A percentile compares a stretch with the other conserved stretches of the same genome.
phyloP scores from a whole-genome alignment of 2,888 invertebrate genomes.

The Saturnia pavonia region DNA sequence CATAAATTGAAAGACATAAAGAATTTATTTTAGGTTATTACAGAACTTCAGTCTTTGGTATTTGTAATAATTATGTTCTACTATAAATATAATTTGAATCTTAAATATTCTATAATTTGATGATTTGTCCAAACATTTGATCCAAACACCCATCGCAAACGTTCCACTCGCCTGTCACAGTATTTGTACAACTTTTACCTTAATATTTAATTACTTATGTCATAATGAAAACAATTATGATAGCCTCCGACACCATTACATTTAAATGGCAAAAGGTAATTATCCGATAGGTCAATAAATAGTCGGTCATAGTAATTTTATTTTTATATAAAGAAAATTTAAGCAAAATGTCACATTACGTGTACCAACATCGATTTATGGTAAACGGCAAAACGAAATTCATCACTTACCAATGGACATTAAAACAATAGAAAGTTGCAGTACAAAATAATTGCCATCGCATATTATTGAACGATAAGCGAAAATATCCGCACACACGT shows the following conservation, averaged over 20 bases:
- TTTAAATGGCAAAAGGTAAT: neutral
- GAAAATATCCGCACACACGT: conserved; percentile 49
- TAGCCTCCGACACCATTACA: neutral
- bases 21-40: too few species aligned
- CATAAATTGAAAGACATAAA: too few species aligned
- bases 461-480: conserved; percentile 56
- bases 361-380: conserved; percentile 14
- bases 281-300: conserved; percentile 8
- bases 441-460: conserved; percentile 46
- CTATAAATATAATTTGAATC: too few species aligned
- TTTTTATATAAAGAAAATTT: conserved; percentile 12
- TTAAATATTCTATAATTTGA: too few species aligned
- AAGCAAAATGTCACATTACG: conserved; percentile 20
- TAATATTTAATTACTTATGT: neutral
- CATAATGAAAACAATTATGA: conserved; percentile 6
- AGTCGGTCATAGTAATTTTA: conserved; percentile 12
- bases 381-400: conserved; percentile 20
- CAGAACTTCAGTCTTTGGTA: too few species aligned
- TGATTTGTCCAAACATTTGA: neutral
- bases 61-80: too few species aligned
- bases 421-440: conserved; percentile 22
- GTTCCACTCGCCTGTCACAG: neutral
- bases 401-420: conserved; percentile 21
- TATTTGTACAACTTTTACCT: neutral
- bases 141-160: neutral